Percentiles rank a stretch among this genome's conserved stretches.
Conservation (phyloP, 2,113 vertebrate genomes). For the Tychaedon coryphoeus region DNA sequence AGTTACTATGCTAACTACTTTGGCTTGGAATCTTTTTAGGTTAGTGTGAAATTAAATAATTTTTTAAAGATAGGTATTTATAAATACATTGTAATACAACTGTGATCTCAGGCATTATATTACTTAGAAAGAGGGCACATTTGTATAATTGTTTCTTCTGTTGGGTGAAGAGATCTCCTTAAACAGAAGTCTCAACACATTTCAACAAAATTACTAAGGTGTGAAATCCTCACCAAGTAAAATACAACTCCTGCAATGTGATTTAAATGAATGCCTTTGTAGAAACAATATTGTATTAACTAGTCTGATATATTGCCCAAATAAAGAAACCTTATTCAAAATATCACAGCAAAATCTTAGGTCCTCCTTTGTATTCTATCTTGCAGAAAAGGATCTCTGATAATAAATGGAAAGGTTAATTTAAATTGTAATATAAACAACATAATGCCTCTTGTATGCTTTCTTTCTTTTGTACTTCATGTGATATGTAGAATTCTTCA, state of each 20-base stretch:
- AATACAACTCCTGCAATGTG: background rate
- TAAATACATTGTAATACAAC: background rate
- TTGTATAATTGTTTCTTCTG: background rate
- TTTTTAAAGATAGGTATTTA: background rate
- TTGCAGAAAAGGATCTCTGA: background rate
- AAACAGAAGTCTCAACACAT: background rate
- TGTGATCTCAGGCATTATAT: background rate
- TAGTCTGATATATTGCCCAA: background rate
- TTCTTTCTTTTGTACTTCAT: slow-evolving; percentile 5
- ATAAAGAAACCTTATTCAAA: background rate
- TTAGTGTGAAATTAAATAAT: background rate
- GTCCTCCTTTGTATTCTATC: background rate
- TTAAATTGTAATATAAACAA: slow-evolving; percentile 1
- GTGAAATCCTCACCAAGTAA: background rate
- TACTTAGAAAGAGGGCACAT: background rate
- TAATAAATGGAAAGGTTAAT: background rate
- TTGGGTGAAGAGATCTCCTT: background rate
- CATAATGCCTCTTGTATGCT: background rate
- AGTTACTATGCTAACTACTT: background rate
- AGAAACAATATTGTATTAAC: background rate
- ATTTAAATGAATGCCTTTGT: background rate
- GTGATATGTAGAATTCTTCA: background rate
- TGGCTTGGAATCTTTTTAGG: background rate
- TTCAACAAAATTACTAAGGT: background rate
- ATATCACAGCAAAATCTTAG: background rate